These are phyloP conservation scores for Rhagologus leucostigma DNA, from an alignment of 2,113 vertebrate species.

Conservation along the genomic window DNA sequence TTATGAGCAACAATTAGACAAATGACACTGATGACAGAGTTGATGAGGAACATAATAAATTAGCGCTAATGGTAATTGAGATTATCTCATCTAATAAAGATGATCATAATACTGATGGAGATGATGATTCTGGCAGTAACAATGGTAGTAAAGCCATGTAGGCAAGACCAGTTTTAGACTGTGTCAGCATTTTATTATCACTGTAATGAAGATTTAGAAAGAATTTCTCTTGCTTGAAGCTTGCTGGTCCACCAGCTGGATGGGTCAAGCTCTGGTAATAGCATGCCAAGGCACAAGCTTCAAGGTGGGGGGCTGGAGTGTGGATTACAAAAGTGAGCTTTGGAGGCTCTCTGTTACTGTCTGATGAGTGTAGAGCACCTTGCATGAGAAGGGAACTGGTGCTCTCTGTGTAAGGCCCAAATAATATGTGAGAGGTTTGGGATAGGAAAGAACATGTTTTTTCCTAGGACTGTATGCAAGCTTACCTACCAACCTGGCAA, in stretches of 20 bases:
- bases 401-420: not conserved
- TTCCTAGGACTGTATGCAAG: not conserved
- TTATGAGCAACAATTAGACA: not conserved
- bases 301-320: not conserved
- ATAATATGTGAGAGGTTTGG: rapidly evolving
- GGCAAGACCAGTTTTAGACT: not conserved
- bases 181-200: not conserved
- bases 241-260: not conserved
- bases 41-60: conserved; percentile 44
- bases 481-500: not conserved
- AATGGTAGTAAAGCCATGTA: not conserved
- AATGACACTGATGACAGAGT: conserved; percentile 31
- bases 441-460: not conserved
- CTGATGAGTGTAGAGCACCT: not conserved
- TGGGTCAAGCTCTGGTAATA: not conserved
- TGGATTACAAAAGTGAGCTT: not conserved
- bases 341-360: not conserved
- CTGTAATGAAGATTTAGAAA: not conserved
- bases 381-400: not conserved
- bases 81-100: conserved; percentile 40
- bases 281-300: not conserved
- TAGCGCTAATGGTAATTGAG: conserved; percentile 15
- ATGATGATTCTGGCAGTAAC: not conserved
- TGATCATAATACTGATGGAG: not conserved
- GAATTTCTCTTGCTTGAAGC: not conserved